phyloP scores from a whole-genome alignment of 2,888 invertebrate species.

The Drosophila nigricruria region DNA sequence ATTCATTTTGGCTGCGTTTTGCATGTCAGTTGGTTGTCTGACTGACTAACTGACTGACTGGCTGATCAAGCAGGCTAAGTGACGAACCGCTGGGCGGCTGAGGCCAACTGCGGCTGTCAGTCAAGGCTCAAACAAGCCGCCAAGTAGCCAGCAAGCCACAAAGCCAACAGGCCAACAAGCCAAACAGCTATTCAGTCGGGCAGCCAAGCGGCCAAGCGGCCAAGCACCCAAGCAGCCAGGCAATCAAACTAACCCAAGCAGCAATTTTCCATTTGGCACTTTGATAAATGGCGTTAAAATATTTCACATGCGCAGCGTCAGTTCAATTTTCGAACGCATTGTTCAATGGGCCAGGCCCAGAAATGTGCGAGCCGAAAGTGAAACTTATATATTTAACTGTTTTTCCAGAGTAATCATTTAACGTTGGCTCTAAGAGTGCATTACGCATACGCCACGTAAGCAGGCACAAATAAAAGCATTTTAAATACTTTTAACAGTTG shows the following conservation, averaged over 20 bases:
- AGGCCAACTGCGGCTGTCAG: slow-evolving; percentile 55
- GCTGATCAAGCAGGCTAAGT: slow-evolving; percentile 37
- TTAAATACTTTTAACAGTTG: background rate
- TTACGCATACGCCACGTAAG: slow-evolving; percentile 48
- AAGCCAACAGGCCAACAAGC: slow-evolving; percentile 16
- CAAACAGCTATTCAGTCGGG: slow-evolving; percentile 6
- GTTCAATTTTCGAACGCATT: slow-evolving; percentile 57
- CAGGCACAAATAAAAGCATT: background rate
- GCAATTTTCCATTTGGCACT: slow-evolving; percentile 60
- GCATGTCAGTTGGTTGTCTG: slow-evolving; percentile 38
- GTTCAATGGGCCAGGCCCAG: slow-evolving; percentile 34
- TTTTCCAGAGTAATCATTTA: slow-evolving; percentile 27
- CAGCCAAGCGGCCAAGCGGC: slow-evolving; percentile 3
- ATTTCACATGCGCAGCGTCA: slow-evolving; percentile 62
- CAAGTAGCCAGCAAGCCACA: slow-evolving; percentile 44
- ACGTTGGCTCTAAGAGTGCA: slow-evolving; percentile 27
- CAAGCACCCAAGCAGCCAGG: background rate
- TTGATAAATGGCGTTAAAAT: slow-evolving; percentile 79
- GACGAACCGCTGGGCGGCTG: slow-evolving; percentile 35
- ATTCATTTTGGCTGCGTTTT: slow-evolving; percentile 66
- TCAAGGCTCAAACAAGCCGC: slow-evolving; percentile 58
- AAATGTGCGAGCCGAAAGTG: slow-evolving; percentile 33
- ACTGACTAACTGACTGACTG: slow-evolving; percentile 29
- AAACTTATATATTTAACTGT: slow-evolving; percentile 41
- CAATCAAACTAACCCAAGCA: slow-evolving; percentile 27